A percentile compares a stretch with the other conserved stretches of the same genome.
Conservation (phyloP, 1,140 invertebrate species). For the Psix sp. region DNA sequence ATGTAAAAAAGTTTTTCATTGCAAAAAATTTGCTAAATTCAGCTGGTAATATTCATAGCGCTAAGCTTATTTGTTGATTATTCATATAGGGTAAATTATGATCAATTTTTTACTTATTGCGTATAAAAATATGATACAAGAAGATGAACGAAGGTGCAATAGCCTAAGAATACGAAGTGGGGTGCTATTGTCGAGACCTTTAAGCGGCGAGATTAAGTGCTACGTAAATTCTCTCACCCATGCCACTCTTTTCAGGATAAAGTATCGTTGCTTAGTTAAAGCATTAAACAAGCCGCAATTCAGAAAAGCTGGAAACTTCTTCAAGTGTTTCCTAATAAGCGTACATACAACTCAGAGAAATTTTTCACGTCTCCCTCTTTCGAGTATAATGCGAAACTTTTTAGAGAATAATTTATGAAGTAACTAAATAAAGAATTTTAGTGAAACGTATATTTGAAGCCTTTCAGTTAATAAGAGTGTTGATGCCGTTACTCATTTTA, state of each 20-base stretch:
- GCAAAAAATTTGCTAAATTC: no score
- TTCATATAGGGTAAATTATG: constrained; percentile 20
- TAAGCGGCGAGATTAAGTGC: constrained; percentile 74
- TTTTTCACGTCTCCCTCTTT: constrained; percentile 4
- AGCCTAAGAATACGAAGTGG: constrained; percentile 67
- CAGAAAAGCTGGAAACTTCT: constrained; percentile 47
- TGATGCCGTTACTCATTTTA: no score
- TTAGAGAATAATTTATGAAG: not conserved
- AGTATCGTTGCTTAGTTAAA: constrained; percentile 70
- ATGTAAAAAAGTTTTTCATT: no score
- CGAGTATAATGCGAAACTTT: constrained; percentile 10
- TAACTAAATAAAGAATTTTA: no score
- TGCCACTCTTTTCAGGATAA: constrained; percentile 64
- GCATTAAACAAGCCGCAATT: constrained; percentile 56
- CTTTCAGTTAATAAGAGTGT: no score
- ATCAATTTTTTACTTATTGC: constrained; percentile 32
- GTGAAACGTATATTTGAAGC: no score
- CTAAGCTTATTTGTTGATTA: no score
- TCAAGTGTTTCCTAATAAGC: constrained; percentile 50
- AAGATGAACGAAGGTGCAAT: constrained; percentile 44
- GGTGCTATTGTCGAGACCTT: constrained; percentile 70
- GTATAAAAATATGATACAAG: constrained; percentile 26
- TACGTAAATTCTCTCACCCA: constrained; percentile 72
- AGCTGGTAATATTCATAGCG: no score
- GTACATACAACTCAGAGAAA: constrained; percentile 14